phyloP scores from a whole-genome alignment of 2,888 invertebrate species.

The Cosmia trapezina region DNA sequence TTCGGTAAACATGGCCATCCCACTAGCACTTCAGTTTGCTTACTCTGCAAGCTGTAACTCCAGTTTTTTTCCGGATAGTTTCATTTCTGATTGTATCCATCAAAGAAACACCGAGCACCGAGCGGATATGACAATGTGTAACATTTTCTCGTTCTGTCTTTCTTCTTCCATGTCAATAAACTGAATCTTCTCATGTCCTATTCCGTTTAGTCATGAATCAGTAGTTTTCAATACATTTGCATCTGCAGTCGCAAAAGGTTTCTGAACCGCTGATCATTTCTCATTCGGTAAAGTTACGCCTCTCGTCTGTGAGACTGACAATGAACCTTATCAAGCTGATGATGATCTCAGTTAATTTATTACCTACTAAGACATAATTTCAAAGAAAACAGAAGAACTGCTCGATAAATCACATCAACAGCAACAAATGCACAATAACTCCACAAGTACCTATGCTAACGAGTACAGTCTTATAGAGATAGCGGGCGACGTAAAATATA shows the following conservation, averaged over 20 bases:
- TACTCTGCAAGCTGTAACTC: no score
- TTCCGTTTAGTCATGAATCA: not conserved
- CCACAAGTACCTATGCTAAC: constrained; percentile 53
- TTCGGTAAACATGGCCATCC: no score
- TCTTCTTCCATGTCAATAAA: not conserved
- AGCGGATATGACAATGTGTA: constrained; percentile 4
- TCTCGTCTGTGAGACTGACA: not conserved
- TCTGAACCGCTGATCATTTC: not conserved
- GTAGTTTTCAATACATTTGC: not conserved
- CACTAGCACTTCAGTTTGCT: no score
- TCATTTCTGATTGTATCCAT: no score
- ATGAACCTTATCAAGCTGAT: not conserved
- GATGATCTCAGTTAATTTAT: not conserved
- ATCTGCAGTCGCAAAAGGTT: not conserved
- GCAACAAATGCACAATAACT: constrained; percentile 45
- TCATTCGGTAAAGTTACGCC: not conserved
- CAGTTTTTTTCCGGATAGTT: no score
- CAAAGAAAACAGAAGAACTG: not conserved
- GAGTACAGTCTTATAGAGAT: constrained; percentile 64
- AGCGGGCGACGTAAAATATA: constrained; percentile 63
- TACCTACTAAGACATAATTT: not conserved
- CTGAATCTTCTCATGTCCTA: no score
- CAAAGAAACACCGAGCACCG: no score
- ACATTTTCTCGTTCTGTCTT: not conserved
- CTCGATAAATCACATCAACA: constrained; percentile 7